These are phyloP conservation scores for Labeo calbasu DNA, from an alignment of 2,797 vertebrate species.

Conservation along the genomic window DNA sequence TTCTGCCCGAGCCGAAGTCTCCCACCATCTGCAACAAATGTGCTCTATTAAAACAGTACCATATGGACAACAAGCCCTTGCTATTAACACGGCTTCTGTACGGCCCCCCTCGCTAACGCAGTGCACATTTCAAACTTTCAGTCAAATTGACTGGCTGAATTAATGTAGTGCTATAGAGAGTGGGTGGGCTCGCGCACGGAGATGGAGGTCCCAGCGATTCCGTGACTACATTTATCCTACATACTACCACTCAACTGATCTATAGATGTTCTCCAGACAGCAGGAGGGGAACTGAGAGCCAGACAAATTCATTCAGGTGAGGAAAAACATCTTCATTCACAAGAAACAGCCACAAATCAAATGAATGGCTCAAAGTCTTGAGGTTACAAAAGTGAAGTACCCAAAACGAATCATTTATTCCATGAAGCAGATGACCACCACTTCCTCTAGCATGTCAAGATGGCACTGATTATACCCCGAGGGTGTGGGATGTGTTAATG, in stretches of 20 bases:
- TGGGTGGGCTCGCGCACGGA: constrained; percentile 83
- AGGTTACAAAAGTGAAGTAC: neutral
- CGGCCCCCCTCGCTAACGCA: constrained; percentile 79
- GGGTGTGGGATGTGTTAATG: constrained; percentile 65
- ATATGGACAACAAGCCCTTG: constrained; percentile 93
- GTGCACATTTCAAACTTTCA: constrained; percentile 88
- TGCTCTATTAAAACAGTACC: constrained; percentile 94
- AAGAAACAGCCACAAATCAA: constrained; percentile 31
- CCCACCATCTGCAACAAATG: constrained; percentile 95
- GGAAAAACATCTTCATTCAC: constrained; percentile 26
- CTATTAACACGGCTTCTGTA: constrained; percentile 93
- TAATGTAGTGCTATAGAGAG: constrained; percentile 80
- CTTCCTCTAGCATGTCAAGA: constrained; percentile 70
- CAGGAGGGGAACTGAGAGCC: constrained; percentile 16
- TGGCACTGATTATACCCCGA: constrained; percentile 73
- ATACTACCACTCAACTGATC: constrained; percentile 32
- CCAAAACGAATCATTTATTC: constrained; percentile 71
- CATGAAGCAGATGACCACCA: constrained; percentile 70
- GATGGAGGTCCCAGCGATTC: constrained; percentile 69
- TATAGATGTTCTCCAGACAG: constrained; percentile 41
- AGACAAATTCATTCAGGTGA: constrained; percentile 20
- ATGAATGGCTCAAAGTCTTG: neutral
- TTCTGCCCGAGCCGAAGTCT: constrained; percentile 86
- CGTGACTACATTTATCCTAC: constrained; percentile 69
- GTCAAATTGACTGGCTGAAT: constrained; percentile 90